phyloP scores from a whole-genome alignment of 2,113 vertebrate species.

The Patagioenas fasciata region DNA sequence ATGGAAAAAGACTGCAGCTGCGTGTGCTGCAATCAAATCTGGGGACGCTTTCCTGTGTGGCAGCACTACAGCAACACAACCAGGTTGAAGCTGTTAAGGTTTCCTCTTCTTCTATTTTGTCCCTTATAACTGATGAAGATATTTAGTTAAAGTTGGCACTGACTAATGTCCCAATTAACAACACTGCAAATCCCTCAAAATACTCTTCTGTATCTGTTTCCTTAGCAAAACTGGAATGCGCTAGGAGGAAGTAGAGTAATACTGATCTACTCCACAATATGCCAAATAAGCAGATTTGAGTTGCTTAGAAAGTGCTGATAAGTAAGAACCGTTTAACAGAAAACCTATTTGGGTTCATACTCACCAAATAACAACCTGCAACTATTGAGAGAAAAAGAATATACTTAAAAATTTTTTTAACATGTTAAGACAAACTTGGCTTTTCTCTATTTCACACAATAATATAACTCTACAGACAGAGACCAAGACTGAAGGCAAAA shows the following conservation, averaged over 20 bases:
- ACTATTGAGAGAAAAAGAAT: background rate
- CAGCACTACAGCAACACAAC: background rate
- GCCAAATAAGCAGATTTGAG: background rate
- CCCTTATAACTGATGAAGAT: background rate
- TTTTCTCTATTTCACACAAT: background rate
- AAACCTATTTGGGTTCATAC: background rate
- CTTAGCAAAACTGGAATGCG: background rate
- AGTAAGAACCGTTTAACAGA: background rate
- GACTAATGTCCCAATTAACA: background rate
- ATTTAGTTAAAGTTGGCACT: background rate
- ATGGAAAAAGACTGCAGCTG: background rate
- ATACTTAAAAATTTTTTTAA: background rate
- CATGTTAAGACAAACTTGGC: background rate
- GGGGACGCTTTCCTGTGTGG: accelerated
- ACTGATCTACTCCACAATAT: background rate
- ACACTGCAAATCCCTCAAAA: background rate
- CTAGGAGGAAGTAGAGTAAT: background rate
- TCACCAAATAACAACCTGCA: background rate
- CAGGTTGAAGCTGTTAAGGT: background rate
- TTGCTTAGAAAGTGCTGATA: background rate
- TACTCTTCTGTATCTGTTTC: background rate
- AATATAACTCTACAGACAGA: background rate
- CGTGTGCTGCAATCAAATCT: background rate
- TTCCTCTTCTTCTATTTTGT: background rate
- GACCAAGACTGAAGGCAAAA: background rate